Evolutionary conservation across 2,797 vertebrate genomes (phyloP).

Genomic region (Fistularia tabacaria): DNA sequence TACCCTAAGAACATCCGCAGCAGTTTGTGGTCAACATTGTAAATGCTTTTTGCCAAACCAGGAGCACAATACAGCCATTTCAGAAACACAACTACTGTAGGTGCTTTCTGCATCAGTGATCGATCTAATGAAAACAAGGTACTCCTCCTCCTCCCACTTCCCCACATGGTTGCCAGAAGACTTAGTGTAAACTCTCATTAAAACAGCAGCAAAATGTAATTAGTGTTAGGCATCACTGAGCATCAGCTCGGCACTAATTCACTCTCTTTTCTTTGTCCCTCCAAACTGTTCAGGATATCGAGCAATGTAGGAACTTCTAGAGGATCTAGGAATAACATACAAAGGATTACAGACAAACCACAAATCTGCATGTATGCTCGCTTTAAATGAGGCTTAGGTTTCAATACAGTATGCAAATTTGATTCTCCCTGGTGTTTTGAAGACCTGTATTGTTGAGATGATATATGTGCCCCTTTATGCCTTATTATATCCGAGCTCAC

Average conservation of each 20-base stretch:
- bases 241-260: slow-evolving; percentile 50
- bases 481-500: slow-evolving; percentile 32
- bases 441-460: slow-evolving; percentile 22
- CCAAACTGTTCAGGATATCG: slow-evolving; percentile 8
- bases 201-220: slow-evolving; percentile 68
- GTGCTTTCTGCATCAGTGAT: slow-evolving; percentile 51
- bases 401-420: slow-evolving; percentile 22
- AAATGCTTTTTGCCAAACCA: slow-evolving; percentile 9
- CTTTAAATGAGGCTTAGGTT: slow-evolving; percentile 43
- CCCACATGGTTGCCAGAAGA: slow-evolving; percentile 51
- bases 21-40: slow-evolving; percentile 26
- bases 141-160: slow-evolving; percentile 18
- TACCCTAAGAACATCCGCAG: slow-evolving; percentile 13
- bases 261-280: slow-evolving; percentile 21
- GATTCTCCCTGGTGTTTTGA: slow-evolving; percentile 35
- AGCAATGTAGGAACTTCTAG: slow-evolving; percentile 33
- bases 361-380: slow-evolving; percentile 16
- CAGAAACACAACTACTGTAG: slow-evolving; percentile 29
- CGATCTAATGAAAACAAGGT: slow-evolving; percentile 60
- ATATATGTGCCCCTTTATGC: slow-evolving; percentile 31
- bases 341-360: slow-evolving; percentile 36
- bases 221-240: slow-evolving; percentile 66
- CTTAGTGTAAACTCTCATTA: slow-evolving; percentile 65
- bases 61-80: slow-evolving; percentile 6
- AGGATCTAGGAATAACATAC: slow-evolving; percentile 25